phyloP scores from a whole-genome alignment of 1,140 invertebrate species.

The Contarinia nasturtii region DNA sequence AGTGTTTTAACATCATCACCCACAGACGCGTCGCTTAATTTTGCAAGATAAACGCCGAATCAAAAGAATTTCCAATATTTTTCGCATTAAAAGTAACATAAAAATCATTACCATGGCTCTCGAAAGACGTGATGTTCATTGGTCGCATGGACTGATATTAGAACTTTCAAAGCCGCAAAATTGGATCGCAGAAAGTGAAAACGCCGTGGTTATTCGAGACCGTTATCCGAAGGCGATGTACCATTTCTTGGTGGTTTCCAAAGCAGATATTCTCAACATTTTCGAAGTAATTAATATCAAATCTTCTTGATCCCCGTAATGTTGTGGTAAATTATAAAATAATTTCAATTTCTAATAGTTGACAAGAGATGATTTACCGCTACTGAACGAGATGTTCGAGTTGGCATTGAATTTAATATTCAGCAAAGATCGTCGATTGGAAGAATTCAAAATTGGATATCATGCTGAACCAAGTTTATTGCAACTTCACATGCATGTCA shows the following conservation, averaged over 20 bases:
- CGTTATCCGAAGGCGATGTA: conserved; percentile 57
- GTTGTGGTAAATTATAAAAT: too few relatives aligned
- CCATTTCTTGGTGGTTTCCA: conserved; percentile 64
- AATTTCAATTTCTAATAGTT: neutral
- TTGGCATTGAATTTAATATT: conserved; percentile 34
- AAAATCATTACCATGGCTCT: too few relatives aligned
- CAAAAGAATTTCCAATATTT: too few relatives aligned
- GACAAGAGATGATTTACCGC: conserved; percentile 33
- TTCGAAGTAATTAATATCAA: conserved; percentile 19
- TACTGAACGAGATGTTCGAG: conserved; percentile 53
- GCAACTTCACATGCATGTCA: conserved; percentile 69
- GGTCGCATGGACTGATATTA: conserved; percentile 35
- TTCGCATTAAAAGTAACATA: too few relatives aligned
- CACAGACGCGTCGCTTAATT: too few relatives aligned
- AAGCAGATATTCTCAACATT: conserved; percentile 47
- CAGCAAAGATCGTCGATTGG: conserved; percentile 23
- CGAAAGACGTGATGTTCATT: conserved; percentile 12
- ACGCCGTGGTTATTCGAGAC: conserved; percentile 53
- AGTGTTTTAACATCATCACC: too few relatives aligned
- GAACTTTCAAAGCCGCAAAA: conserved; percentile 51
- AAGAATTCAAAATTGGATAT: conserved; percentile 47
- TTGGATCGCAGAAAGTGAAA: conserved; percentile 39
- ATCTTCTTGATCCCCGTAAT: neutral
- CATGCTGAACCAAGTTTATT: conserved; percentile 74
- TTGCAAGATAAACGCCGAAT: too few relatives aligned